These are phyloP conservation scores for Anthoptus insignis DNA, from an alignment of 2,888 invertebrate genomes.

Conservation along the genomic window DNA sequence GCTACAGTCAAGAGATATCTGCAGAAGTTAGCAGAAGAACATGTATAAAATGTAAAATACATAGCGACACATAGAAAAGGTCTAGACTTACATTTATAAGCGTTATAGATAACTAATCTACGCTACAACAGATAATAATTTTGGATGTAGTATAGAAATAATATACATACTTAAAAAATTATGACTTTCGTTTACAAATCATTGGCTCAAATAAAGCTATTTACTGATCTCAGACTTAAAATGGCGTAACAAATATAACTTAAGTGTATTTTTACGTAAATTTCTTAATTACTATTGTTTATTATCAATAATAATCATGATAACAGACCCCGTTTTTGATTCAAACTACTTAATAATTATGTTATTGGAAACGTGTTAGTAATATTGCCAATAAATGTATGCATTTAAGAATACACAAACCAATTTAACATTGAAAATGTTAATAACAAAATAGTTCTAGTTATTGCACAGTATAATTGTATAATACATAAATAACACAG, in stretches of 20 bases:
- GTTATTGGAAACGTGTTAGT: too few relatives aligned
- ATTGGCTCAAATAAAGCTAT: slow-evolving; percentile 33
- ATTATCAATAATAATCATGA: not conserved
- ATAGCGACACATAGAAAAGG: slow-evolving; percentile 1
- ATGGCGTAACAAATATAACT: slow-evolving; percentile 1
- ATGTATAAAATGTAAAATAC: slow-evolving; percentile 11
- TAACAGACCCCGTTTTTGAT: not conserved
- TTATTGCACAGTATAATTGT: slow-evolving; percentile 1
- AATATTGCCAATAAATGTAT: not conserved
- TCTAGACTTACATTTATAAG: slow-evolving; percentile 23
- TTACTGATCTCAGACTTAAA: slow-evolving; percentile 25
- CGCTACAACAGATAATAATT: not conserved
- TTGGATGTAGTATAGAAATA: not conserved
- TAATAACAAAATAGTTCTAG: slow-evolving; percentile 7
- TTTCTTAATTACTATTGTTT: not conserved
- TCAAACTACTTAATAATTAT: not conserved
- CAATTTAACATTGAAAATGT: slow-evolving; percentile 3
- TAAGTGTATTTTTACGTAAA: not conserved
- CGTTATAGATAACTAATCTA: slow-evolving; percentile 1
- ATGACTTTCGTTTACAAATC: slow-evolving; percentile 16
- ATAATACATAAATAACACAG: not conserved
- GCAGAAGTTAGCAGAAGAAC: too few relatives aligned
- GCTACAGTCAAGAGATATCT: not conserved
- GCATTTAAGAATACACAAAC: not conserved
- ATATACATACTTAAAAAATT: slow-evolving; percentile 11